Evolutionary conservation across 2,113 vertebrate species (phyloP).

Genomic region (Pituophis catenifer): DNA sequence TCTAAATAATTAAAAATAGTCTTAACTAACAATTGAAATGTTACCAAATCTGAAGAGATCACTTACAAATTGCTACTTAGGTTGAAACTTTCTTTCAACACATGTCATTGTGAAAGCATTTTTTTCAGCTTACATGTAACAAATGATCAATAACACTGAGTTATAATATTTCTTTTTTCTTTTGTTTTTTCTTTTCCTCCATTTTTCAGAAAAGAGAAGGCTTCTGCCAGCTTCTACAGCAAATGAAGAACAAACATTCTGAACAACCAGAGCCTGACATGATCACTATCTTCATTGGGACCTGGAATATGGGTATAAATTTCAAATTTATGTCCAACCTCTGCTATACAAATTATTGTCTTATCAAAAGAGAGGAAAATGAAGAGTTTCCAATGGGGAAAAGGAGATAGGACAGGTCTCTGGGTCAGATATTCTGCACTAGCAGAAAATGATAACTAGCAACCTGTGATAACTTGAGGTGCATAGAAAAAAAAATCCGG

Average conservation of each 20-base stretch:
- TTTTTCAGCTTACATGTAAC: neutral
- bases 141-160: neutral
- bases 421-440: neutral
- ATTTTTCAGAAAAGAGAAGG: slow-evolving; percentile 89
- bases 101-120: neutral
- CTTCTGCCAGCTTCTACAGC: slow-evolving; percentile 96
- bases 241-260: slow-evolving; percentile 98
- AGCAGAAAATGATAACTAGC: neutral
- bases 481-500: neutral
- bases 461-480: neutral
- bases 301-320: slow-evolving; percentile 96
- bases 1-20: slow-evolving; percentile 25
- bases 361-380: neutral
- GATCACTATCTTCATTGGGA: slow-evolving; percentile 95
- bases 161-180: slow-evolving; percentile 12
- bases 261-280: slow-evolving; percentile 95
- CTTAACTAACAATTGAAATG: neutral
- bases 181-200: slow-evolving; percentile 26
- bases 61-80: neutral
- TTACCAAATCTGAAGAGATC: neutral
- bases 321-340: neutral
- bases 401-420: fast-evolving
- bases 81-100: neutral
- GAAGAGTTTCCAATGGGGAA: neutral
- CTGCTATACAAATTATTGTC: neutral